Base-by-base conservation (phyloP, 2,113 vertebrate species). In the Podarcis cretensis region DNA sequence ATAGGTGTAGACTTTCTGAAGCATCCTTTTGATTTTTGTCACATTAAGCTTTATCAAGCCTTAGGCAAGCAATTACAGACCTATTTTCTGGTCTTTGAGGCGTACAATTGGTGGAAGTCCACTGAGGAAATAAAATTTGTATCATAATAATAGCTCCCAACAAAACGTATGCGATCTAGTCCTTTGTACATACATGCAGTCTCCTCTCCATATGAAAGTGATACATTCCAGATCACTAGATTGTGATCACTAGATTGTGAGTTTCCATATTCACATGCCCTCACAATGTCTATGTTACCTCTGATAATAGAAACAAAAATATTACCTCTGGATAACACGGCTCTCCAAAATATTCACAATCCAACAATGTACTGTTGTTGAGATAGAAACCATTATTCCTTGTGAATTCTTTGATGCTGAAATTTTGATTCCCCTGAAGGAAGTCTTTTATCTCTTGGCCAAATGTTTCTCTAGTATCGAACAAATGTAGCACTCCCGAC, bases 371-470 rank as follows among this genome's bases (percentile, higher is more conserved):
- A 54, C 90, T 96, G 5, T 91, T 92, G 77, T 97, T 96, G 79
- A 97, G 95, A 91, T 96, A 97, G 95, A 97, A 97, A 3, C 97
- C 96, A 7, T 97, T 95, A 79, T 96, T 91, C 86, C 81, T 96
- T 63, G 97, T 96, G 83, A 98, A 98, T 0, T 97, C 96, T 85
- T 93, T 96, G 90, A 97, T 97, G 90, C 96, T 98, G 94, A 98
- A 97, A 85, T 97, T 96, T 92, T 95, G 94, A 81, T 97, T 94
- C 65, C 91, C 91, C 21, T 73, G 78, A 57, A 97, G 82, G 89
- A 97, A 98, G 90, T 97, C 75, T 43, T 65, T 35, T 65, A 96
- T 37, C n/a, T 97, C 94, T 87, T 90, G 78, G 68, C 54, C 85
- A n/a, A 78, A 86, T 78, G 95, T 95, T 0, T 80, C 30, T 71